Percentiles rank a stretch among this genome's conserved stretches.
These are phyloP conservation scores for Helicoverpa zea DNA, from an alignment of 1,140 invertebrate genomes.

Conservation along the genomic window DNA sequence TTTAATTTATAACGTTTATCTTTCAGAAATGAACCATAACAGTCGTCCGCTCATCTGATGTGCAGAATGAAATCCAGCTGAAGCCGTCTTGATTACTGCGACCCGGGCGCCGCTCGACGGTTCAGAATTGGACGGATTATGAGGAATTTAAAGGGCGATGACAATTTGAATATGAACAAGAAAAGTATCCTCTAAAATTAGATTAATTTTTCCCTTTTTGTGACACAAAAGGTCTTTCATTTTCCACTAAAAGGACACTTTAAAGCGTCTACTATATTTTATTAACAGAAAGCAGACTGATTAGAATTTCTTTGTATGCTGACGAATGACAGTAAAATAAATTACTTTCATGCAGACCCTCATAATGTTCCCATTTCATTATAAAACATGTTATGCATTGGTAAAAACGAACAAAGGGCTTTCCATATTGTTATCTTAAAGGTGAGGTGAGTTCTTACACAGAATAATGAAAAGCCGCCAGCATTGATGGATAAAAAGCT, in stretches of 20 bases:
- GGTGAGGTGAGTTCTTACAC: background rate
- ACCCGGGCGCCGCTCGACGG: slow-evolving; percentile 76
- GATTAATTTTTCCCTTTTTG: slow-evolving; percentile 65
- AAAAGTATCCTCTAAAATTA: slow-evolving; percentile 79
- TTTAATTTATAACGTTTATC: slow-evolving; percentile 59
- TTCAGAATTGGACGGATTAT: slow-evolving; percentile 85
- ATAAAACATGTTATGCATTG: slow-evolving; percentile 6
- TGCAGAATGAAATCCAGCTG: slow-evolving; percentile 73
- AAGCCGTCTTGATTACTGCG: slow-evolving; percentile 84
- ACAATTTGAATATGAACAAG: slow-evolving; percentile 84
- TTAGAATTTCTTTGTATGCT: slow-evolving; percentile 66
- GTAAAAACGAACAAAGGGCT: slow-evolving; percentile 14
- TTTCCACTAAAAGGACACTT: slow-evolving; percentile 55
- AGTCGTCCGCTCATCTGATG: slow-evolving; percentile 46
- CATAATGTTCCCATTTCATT: slow-evolving; percentile 24
- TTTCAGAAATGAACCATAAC: slow-evolving; percentile 62
- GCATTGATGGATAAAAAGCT: background rate
- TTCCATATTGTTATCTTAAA: background rate
- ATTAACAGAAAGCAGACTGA: slow-evolving; percentile 54
- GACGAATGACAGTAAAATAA: slow-evolving; percentile 54
- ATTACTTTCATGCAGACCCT: slow-evolving; percentile 41
- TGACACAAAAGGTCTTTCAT: slow-evolving; percentile 56
- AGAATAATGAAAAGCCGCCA: background rate
- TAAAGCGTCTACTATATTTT: slow-evolving; percentile 47
- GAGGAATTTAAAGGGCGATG: slow-evolving; percentile 84